Evolutionary conservation across 2,113 vertebrate species (phyloP), one percentile per base, ranked within the genome.

Genomic region (Anarhynchus alexandrinus): DNA sequence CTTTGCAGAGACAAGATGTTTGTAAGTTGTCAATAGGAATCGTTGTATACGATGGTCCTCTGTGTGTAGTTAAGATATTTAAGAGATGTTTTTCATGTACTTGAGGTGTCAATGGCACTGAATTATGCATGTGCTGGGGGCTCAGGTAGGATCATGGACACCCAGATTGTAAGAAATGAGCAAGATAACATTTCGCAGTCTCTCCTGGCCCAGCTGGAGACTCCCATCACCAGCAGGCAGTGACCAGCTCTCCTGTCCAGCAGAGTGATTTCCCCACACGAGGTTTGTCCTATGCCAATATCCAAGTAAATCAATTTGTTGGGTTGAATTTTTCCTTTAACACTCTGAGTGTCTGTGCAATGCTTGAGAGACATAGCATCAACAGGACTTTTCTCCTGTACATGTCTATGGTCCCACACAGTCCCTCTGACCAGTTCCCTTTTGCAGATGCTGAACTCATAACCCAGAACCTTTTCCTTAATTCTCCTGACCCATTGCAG

Each of bases 381-480:
- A 47, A 20, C 10, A 59, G 69, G 22, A 23, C 6, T 81, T 62
- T 77, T 86, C 32, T 81, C 22, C 54, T 27, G n/a, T 38, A 38
- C 34, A 30, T 6, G 17, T 18, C 40, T 27, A 5, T 34, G 21
- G 30, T 16, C 26, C 13, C 19, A 36, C 34, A 45, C 29, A 64
- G 38, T 1, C 10, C 10, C 1, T 36, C 12, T 17, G 20, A 3
- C 34, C 15, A 9, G 25, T 3, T 78, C 25, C 4, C 9, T 81
- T 92, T 71, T 74, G 32, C 34, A 74, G 38, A 25, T 30, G 11
- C 15, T 74, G 59, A 84, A 55, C 14, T 67, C 5, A 2, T 40
- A 29, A 23, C 15, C 1, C 29, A 64, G 11, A 74, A 12, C 2
- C 6, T 40, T 83, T 30, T 65, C 32, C 20, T 18, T 51, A 51